Conservation (phyloP, 2,113 vertebrate species). For the Myiopsitta monachus region DNA sequence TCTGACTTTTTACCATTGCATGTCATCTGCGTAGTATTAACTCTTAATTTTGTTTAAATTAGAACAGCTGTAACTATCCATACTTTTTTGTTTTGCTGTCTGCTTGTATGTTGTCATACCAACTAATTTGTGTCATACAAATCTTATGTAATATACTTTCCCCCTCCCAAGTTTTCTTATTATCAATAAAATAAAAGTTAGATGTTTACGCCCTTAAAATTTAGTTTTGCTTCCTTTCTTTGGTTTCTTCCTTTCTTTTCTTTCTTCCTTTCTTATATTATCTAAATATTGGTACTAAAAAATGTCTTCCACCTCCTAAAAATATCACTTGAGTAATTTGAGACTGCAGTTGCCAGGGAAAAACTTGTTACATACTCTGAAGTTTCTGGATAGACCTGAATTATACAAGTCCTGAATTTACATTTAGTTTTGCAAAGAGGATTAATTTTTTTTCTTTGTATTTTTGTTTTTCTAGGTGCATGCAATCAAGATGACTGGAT, state of each 20-base stretch:
- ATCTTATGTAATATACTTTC: background rate
- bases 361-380: background rate
- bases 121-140: background rate
- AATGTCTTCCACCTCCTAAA: background rate
- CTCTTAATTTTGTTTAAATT: background rate
- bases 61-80: background rate
- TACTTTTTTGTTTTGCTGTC: background rate
- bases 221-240: background rate
- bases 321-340: background rate
- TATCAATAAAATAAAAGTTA: background rate
- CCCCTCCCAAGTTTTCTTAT: accelerated
- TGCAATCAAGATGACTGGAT: conserved; percentile 98
- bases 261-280: background rate
- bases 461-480: conserved; percentile 71
- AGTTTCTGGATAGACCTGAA: background rate
- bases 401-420: background rate
- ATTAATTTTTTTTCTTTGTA: background rate
- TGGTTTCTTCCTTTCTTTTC: no score
- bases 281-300: background rate
- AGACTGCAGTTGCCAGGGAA: background rate
- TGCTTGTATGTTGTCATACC: background rate
- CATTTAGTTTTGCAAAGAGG: background rate
- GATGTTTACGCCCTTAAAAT: background rate
- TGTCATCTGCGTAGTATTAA: background rate
- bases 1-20: background rate